Conservation (phyloP, 2,113 vertebrate genomes). For the Spermophilus dauricus region DNA sequence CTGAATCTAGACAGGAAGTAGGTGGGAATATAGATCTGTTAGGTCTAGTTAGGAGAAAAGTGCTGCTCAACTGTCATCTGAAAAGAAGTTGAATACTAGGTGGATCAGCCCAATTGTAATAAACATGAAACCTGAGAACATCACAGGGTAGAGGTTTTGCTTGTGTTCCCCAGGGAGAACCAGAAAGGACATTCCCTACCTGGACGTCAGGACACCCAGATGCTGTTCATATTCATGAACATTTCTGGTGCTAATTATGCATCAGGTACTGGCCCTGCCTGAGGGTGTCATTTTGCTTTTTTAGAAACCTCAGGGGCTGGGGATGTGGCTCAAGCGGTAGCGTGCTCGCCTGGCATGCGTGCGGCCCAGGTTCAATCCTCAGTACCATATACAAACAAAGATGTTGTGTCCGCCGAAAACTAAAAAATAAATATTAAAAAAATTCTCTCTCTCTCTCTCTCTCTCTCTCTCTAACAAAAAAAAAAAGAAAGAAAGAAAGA, state of each 20-base stretch:
- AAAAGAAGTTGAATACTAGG: neutral
- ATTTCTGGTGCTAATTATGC: no score
- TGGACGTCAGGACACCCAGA: neutral
- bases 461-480: no score
- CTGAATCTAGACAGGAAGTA: neutral
- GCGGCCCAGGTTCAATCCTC: no score
- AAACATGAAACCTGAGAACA: neutral
- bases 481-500: no score
- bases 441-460: no score
- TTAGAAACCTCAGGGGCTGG: neutral
- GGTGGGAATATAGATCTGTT: neutral
- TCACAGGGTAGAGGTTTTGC: neutral
- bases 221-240: neutral
- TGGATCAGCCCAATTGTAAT: neutral
- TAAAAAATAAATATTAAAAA: no score
- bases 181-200: neutral
- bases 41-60: constrained; percentile 1
- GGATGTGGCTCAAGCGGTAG: no score
- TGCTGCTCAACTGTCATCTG: neutral
- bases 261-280: neutral
- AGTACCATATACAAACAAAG: no score
- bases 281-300: neutral
- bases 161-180: neutral
- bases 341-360: no score
- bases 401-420: no score